These are phyloP conservation scores for Paramormyrops kingsleyae DNA, from an alignment of 2,113 vertebrate genomes.

Conservation along the genomic window DNA sequence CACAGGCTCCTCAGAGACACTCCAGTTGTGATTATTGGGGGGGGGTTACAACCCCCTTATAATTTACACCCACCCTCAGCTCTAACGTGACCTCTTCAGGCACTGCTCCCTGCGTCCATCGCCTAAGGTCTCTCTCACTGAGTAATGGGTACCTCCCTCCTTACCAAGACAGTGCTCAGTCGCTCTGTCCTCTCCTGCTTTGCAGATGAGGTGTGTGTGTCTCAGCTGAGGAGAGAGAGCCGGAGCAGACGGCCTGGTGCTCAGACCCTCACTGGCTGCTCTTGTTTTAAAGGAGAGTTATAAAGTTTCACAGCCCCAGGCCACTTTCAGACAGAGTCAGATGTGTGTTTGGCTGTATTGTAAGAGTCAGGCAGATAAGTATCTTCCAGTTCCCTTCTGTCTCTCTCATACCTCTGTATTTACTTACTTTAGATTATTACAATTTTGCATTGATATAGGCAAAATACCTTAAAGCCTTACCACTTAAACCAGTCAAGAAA, in stretches of 20 bases:
- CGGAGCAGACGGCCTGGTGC: background rate
- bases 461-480: background rate
- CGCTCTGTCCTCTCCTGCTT: background rate
- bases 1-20: background rate
- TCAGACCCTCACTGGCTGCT: background rate
- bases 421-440: background rate
- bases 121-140: background rate
- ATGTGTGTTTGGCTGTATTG: background rate
- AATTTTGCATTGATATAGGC: background rate
- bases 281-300: background rate
- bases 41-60: background rate
- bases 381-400: background rate
- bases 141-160: background rate
- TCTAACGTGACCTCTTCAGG: background rate
- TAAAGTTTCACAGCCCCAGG: background rate
- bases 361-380: constrained; percentile 7
- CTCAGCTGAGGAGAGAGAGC: background rate
- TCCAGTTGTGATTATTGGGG: background rate
- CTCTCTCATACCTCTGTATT: constrained; percentile 2
- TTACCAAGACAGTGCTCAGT: background rate
- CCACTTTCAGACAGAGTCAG: background rate
- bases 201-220: background rate
- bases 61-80: background rate
- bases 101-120: background rate
- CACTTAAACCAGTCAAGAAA: background rate